A percentile compares a stretch with the other conserved stretches of the same genome.
phyloP scores from a whole-genome alignment of 2,113 vertebrate genomes.

The Cephalopholis sonnerati region DNA sequence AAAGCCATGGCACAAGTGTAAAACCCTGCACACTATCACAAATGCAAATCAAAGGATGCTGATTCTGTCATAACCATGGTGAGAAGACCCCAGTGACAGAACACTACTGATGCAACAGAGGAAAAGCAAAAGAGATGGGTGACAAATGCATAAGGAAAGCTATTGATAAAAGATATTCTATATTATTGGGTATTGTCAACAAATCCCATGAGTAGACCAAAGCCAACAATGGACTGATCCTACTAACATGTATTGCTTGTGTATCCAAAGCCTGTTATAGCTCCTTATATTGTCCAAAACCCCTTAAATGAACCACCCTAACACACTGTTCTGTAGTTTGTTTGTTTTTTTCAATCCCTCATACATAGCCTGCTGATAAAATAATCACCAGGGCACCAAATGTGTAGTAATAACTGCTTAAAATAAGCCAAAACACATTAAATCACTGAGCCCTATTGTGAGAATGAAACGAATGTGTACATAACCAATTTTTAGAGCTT shows the following conservation, averaged over 20 bases:
- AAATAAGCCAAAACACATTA: background rate
- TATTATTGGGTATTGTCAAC: background rate
- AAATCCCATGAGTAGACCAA: background rate
- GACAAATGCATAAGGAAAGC: background rate
- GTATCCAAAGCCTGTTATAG: background rate
- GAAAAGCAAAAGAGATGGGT: background rate
- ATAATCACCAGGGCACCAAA: background rate
- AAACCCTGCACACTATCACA: background rate
- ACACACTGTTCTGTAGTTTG: too few species aligned
- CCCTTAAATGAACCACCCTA: background rate
- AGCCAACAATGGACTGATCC: background rate
- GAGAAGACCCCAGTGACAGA: background rate
- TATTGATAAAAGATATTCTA: background rate
- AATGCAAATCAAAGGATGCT: background rate
- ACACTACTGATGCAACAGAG: background rate
- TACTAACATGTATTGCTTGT: background rate
- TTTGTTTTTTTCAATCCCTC: background rate
- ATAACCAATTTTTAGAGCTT: background rate
- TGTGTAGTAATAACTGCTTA: background rate
- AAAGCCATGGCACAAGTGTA: background rate
- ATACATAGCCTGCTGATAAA: background rate
- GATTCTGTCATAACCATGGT: background rate
- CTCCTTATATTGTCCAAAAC: background rate
- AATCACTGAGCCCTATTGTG: background rate
- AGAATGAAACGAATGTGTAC: background rate